phyloP scores from a whole-genome alignment of 1,140 invertebrate species.

The Probaryconus sp. region DNA sequence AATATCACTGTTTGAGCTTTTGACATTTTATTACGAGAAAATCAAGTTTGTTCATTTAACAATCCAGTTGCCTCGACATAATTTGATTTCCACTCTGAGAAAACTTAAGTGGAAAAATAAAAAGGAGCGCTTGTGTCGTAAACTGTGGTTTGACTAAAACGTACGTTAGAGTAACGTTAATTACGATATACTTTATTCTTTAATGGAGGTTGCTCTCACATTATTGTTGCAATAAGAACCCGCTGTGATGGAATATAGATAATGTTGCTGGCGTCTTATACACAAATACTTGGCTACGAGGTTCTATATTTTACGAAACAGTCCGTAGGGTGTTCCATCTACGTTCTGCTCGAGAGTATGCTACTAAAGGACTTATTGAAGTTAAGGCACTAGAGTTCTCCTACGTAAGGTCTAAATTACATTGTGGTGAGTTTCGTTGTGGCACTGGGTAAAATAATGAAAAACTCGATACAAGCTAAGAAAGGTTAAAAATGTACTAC shows the following conservation, averaged over 20 bases:
- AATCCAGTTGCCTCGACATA: too few species aligned
- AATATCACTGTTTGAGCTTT: too few species aligned
- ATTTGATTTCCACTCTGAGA: too few species aligned
- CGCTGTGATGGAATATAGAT: slow-evolving; percentile 39
- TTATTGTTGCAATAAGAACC: slow-evolving; percentile 24
- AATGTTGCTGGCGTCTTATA: slow-evolving; percentile 28
- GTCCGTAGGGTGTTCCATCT: slow-evolving; percentile 45
- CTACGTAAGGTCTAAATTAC: slow-evolving; percentile 53
- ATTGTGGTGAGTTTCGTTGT: slow-evolving; percentile 46
- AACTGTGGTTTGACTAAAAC: too few species aligned
- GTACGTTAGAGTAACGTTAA: too few species aligned
- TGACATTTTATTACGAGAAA: too few species aligned
- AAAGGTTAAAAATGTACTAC: slow-evolving; percentile 30
- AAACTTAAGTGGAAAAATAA: too few species aligned
- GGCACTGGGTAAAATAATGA: slow-evolving; percentile 46
- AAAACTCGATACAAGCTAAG: slow-evolving; percentile 33
- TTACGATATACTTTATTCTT: slow-evolving; percentile 16
- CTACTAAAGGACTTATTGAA: slow-evolving; percentile 53
- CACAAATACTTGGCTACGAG: slow-evolving; percentile 29
- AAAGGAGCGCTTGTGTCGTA: too few species aligned
- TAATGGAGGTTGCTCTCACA: slow-evolving; percentile 6
- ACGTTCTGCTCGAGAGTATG: slow-evolving; percentile 44
- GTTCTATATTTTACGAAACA: slow-evolving; percentile 18
- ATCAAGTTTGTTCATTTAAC: too few species aligned
- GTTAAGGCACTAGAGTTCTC: slow-evolving; percentile 41